Percentiles rank a stretch among this genome's conserved stretches.
Conservation (phyloP, 2,888 invertebrate genomes). For the Meganola albula region DNA sequence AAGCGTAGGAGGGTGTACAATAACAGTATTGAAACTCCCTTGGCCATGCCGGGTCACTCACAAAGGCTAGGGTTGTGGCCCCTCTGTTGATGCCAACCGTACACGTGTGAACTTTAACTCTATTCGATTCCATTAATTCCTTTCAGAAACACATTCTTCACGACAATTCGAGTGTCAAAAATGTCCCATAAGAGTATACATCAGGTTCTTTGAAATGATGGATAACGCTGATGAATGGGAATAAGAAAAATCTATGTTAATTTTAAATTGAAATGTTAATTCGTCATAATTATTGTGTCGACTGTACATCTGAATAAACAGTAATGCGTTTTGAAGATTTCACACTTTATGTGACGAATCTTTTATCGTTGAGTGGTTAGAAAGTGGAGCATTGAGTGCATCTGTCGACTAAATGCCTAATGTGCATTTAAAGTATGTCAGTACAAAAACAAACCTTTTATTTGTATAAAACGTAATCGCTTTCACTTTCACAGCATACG, state of each 20-base stretch:
- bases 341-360: slow-evolving; percentile 38
- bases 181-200: slow-evolving; percentile 51
- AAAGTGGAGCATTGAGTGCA: too few species aligned
- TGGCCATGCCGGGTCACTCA: slow-evolving; percentile 15
- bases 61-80: slow-evolving; percentile 20
- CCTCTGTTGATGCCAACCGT: slow-evolving; percentile 48
- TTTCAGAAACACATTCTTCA: slow-evolving; percentile 48
- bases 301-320: slow-evolving; percentile 54
- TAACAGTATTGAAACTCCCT: slow-evolving; percentile 1
- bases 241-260: slow-evolving; percentile 54
- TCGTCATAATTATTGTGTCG: slow-evolving; percentile 54
- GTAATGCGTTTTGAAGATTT: slow-evolving; percentile 44
- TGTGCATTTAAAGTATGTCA: slow-evolving; percentile 7
- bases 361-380: slow-evolving; percentile 3
- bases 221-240: slow-evolving; percentile 60
- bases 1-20: slow-evolving; percentile 33
- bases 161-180: slow-evolving; percentile 70
- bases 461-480: slow-evolving; percentile 4
- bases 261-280: slow-evolving; percentile 69
- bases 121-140: slow-evolving; percentile 42
- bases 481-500: too few species aligned
- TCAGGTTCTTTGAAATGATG: slow-evolving; percentile 55
- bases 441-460: too few species aligned
- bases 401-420: slow-evolving; percentile 5
- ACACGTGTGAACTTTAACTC: slow-evolving; percentile 72